Percentiles rank a stretch among this genome's conserved stretches.
These are phyloP conservation scores for Noturus placidus DNA, from an alignment of 2,113 vertebrate species.

Conservation along the genomic window DNA sequence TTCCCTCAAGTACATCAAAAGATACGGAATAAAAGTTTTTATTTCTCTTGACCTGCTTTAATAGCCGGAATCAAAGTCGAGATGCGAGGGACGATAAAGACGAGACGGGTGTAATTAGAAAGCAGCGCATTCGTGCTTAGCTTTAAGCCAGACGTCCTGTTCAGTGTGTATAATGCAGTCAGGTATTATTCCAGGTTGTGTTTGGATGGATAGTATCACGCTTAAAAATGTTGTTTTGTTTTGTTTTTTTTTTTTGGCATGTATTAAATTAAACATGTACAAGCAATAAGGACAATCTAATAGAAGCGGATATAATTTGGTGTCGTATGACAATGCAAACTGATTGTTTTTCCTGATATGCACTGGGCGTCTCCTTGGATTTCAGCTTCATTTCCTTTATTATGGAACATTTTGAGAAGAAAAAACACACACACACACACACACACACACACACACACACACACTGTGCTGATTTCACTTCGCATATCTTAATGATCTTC, in stretches of 20 bases:
- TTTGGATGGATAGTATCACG: slow-evolving; percentile 13
- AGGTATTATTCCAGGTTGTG: slow-evolving; percentile 35
- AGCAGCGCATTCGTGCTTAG: slow-evolving; percentile 28
- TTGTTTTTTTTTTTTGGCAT: slow-evolving; percentile 4
- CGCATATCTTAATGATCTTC: neutral
- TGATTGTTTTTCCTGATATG: slow-evolving; percentile 29
- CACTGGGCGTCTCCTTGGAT: slow-evolving; percentile 18
- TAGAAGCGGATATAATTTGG: slow-evolving; percentile 38
- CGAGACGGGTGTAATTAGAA: slow-evolving; percentile 38
- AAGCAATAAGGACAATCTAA: slow-evolving; percentile 34
- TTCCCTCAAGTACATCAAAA: slow-evolving; percentile 61
- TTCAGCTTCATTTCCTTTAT: slow-evolving; percentile 42
- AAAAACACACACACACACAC: too few relatives aligned
- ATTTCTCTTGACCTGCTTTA: slow-evolving; percentile 43
- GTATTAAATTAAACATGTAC: slow-evolving; percentile 26
- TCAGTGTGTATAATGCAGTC: slow-evolving; percentile 9
- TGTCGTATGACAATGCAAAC: slow-evolving; percentile 40
- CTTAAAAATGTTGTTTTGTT: slow-evolving; percentile 17
- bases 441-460: too few relatives aligned
- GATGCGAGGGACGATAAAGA: slow-evolving; percentile 21
- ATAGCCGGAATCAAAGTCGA: slow-evolving; percentile 57
- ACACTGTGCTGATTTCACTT: slow-evolving; percentile 34
- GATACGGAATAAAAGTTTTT: slow-evolving; percentile 57
- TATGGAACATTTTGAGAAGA: slow-evolving; percentile 21
- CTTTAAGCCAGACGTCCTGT: slow-evolving; percentile 24